A percentile compares a stretch with the other conserved stretches of the same genome.
These are phyloP conservation scores for Climacteris rufus DNA, from an alignment of 2,113 vertebrate genomes.

Conservation along the genomic window DNA sequence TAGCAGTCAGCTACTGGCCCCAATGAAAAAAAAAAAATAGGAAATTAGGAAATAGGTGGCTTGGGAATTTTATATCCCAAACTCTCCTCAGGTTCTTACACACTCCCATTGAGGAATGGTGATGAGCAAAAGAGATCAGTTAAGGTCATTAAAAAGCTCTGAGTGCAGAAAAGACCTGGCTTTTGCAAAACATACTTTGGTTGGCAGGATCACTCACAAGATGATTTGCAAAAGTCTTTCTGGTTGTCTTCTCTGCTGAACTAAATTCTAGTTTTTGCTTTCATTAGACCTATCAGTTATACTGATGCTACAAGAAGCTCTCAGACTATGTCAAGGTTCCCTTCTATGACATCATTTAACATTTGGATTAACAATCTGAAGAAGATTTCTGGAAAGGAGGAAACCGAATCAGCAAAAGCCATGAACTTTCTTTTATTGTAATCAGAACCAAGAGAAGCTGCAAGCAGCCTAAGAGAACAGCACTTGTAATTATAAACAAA, in stretches of 20 bases:
- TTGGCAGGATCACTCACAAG: not conserved
- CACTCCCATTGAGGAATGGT: not conserved
- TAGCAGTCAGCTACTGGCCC: not conserved
- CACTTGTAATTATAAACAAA: not conserved
- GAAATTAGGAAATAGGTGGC: too few relatives aligned
- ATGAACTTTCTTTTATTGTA: not conserved
- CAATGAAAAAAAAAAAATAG: fast-evolving
- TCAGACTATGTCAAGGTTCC: not conserved
- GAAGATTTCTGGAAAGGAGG: not conserved
- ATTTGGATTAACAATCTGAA: not conserved
- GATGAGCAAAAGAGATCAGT: not conserved
- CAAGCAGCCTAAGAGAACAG: not conserved
- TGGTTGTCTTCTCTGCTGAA: not conserved
- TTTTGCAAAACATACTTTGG: not conserved
- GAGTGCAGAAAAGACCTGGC: not conserved
- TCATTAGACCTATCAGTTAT: not conserved
- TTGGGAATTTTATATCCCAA: not conserved
- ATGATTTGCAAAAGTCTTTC: not conserved
- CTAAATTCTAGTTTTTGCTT: not conserved
- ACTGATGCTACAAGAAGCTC: not conserved
- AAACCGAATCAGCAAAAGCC: not conserved
- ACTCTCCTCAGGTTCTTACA: not conserved
- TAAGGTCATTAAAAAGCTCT: not conserved
- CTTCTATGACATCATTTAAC: not conserved
- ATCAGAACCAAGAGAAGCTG: not conserved